Base-by-base conservation (phyloP, 1,140 invertebrate genomes). In the Drosophila pseudoobscura region DNA sequence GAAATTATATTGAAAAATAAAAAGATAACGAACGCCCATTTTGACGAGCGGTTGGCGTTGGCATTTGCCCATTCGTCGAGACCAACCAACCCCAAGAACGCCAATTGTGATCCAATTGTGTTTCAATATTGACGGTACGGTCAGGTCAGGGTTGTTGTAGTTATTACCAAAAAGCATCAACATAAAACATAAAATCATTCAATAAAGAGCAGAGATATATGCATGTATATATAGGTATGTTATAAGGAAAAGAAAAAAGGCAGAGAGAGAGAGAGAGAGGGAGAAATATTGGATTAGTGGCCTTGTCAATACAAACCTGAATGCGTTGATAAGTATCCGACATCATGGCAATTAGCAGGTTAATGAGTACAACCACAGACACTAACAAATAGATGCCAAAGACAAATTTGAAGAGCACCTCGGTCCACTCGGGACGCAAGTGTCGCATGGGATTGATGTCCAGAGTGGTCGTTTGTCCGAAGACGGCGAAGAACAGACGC, bases 261-360 rank as follows among this genome's bases (percentile, higher is more conserved):
- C 44, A 61, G 45, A 56, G 46, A 61, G 24, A 75, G 65, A 69
- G 58, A 75, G 24, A 75, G 53, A 62, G 58, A 74, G 68, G 59
- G 68, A 65, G 59, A 87, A 69, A 77, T 51, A 60, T 74, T 70
- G 62, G 65, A 82, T 91, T 89, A 90, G 88, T 91, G 71, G 70
- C 54, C 75, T 65, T 60, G 61, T 80, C 62, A 74, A 87, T 88
- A 90, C 90, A 85, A 93, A 95, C 96, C 94, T 97, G 97, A 91
- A 99, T 99, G 78, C 98, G 94, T 92, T 99, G 98, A 92, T 99
- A 99, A 78, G 98, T 99, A 94, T 99, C 98, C 90, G 97, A 98
- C 98, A 99, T 99, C 98, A 99, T 99, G 93, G 98, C 98, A 95
- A 99, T 99, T 84, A 99, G 95, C 91, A 99, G 95, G 94, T 99